phyloP scores from a whole-genome alignment of 2,888 invertebrate species.

The Dicycla oo region DNA sequence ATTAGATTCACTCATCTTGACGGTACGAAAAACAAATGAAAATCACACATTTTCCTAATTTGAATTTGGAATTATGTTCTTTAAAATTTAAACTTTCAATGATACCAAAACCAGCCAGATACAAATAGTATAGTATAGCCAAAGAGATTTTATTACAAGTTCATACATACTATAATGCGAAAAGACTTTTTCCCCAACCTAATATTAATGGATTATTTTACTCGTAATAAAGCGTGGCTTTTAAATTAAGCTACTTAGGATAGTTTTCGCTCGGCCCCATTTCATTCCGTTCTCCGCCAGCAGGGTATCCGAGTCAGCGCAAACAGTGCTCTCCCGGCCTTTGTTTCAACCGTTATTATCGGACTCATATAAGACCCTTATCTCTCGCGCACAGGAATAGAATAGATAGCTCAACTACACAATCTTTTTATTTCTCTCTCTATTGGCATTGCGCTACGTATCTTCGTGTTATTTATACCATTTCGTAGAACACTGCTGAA shows the following conservation, averaged over 20 bases:
- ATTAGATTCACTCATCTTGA: too few species aligned
- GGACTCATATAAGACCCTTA: constrained; percentile 71
- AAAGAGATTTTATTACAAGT: too few species aligned
- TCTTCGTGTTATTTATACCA: constrained; percentile 45
- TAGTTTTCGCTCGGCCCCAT: constrained; percentile 69
- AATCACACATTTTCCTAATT: too few species aligned
- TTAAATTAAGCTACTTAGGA: constrained; percentile 67
- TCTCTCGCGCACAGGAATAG: constrained; percentile 66
- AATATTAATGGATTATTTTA: too few species aligned
- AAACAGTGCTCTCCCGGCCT: constrained; percentile 73
- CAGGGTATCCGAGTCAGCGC: constrained; percentile 76
- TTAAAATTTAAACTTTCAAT: too few species aligned
- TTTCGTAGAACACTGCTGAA: constrained; percentile 51
- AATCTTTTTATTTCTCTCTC: constrained; percentile 57
- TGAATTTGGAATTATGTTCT: too few species aligned
- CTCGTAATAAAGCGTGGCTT: constrained; percentile 55
- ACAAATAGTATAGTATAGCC: too few species aligned
- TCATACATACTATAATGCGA: too few species aligned
- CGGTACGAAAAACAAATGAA: too few species aligned
- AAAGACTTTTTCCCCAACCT: too few species aligned
- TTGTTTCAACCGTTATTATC: constrained; percentile 74
- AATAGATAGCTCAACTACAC: constrained; percentile 57
- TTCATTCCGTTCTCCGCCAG: constrained; percentile 65
- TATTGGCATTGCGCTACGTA: constrained; percentile 45
- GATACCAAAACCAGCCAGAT: too few species aligned